Evolutionary conservation across 2,797 vertebrate species (phyloP).

Genomic region (Hypotaenidia philippensis): DNA sequence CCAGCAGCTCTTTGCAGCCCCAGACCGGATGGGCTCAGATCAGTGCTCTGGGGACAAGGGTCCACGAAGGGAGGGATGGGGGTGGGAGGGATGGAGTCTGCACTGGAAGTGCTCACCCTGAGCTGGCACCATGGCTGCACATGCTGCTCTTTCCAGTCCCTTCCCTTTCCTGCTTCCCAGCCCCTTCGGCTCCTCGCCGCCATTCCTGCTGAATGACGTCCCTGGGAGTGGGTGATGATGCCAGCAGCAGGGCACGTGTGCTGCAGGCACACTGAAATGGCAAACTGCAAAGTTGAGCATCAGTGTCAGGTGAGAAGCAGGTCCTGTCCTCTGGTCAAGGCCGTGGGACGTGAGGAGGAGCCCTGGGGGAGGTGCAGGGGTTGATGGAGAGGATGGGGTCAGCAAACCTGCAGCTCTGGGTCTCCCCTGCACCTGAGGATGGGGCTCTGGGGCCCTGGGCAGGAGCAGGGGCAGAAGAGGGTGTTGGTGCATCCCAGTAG

Average conservation of each 20-base stretch:
- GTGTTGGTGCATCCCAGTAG: background rate
- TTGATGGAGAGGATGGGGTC: no score
- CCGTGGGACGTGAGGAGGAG: background rate
- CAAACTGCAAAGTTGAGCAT: background rate
- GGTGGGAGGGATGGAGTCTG: background rate
- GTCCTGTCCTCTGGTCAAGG: background rate
- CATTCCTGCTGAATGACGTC: background rate
- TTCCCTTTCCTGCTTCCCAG: no score
- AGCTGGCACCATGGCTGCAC: background rate
- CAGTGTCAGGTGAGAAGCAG: background rate
- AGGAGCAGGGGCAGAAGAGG: background rate
- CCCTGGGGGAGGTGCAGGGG: no score
- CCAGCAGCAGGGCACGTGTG: background rate
- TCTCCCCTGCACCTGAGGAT: background rate
- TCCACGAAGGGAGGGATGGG: no score
- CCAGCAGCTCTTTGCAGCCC: background rate
- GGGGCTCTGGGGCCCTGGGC: background rate
- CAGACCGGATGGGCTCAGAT: rapidly evolving
- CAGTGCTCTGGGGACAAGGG: background rate
- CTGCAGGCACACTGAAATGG: no score
- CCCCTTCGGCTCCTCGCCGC: background rate
- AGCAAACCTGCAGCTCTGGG: background rate
- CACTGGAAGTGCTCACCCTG: background rate
- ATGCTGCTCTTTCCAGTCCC: background rate
- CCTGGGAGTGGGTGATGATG: background rate